Evolutionary conservation across 92 coral and sea anemone genomes (phyloP), one percentile per base, ranked within the genome.

Genomic region (Porites lobata): DNA sequence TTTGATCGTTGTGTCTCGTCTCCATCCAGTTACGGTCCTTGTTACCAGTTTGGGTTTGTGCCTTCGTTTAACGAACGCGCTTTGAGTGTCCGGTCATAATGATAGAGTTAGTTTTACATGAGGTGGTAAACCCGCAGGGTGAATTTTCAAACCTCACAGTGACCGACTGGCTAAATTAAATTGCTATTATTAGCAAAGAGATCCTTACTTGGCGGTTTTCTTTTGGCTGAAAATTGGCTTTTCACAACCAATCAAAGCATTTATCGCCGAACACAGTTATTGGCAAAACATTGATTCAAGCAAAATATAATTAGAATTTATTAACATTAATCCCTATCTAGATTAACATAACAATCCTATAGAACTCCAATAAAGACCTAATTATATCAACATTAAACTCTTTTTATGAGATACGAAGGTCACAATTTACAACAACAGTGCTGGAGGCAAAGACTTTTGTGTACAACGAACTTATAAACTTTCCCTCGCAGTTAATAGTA

Each of bases 291-390:
- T 93, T 91, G 90, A 87, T 90, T 90, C 92, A 91, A 93, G 90
- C 86, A 89, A 93, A 95, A 93, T 95, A 95, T 93, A 95, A 95
- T 95, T 89, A 95, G 96, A 91, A 90, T 85, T 91, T 88, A 95
- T 95, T 95, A 95, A 93, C 96, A 95, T 95, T 93, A 95, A 95
- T 95, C 96, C 93, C 94, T 89, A 95, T 91, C 92, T 88, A 89
- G 98, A 95, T 98, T 98, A 96, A 92, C 99, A 98, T 98, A 98
- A 98, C 99, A 98, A 98, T 98, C 98, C 96, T 96, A 94, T 96
- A 96, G 94, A 92, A 93, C 91, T 90, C 92, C 97, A 98, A 98
- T 98, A 95, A 98, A 95, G 93, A 94, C 98, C 98, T 94, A 98
- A 95, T 98, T 95, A 98, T 92, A 90, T 92, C 94, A 94, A 93